Percentiles rank a stretch among this genome's conserved stretches.
phyloP scores from a whole-genome alignment of 2,113 vertebrate genomes.

The Zosterops hypoxanthus region DNA sequence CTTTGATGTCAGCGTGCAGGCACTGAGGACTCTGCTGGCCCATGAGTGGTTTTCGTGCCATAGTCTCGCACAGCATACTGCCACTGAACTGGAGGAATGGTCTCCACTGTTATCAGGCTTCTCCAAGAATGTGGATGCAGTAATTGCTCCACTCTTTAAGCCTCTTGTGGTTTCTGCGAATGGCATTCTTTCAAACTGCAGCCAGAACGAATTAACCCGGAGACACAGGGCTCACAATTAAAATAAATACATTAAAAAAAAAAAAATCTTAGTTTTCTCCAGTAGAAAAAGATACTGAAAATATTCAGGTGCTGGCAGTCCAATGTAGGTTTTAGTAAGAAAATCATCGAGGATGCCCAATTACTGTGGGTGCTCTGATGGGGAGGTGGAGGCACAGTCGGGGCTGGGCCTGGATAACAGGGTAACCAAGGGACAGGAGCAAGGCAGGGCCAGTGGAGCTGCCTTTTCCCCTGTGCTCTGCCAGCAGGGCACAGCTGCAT shows the following conservation, averaged over 20 bases:
- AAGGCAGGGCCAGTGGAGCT: neutral
- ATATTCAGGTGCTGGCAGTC: neutral
- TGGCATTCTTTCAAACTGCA: slow-evolving; percentile 63
- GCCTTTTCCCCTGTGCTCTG: neutral
- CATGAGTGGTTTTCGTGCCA: slow-evolving; percentile 51
- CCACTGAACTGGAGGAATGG: slow-evolving; percentile 10
- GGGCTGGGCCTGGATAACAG: neutral
- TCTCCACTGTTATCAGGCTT: slow-evolving; percentile 64
- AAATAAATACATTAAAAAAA: neutral
- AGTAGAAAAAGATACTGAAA: slow-evolving; percentile 9
- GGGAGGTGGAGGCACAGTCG: neutral
- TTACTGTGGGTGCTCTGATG: neutral
- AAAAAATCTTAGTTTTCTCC: neutral
- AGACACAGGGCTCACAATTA: neutral
- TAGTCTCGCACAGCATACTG: slow-evolving; percentile 25
- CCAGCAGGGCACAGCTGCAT: neutral
- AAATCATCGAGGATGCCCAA: neutral
- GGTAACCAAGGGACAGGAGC: neutral
- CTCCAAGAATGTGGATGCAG: slow-evolving; percentile 70
- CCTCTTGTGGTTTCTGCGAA: slow-evolving; percentile 64
- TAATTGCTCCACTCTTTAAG: slow-evolving; percentile 36
- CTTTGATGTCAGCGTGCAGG: slow-evolving; percentile 55
- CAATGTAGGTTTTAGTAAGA: neutral
- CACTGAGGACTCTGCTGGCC: neutral
- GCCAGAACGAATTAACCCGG: slow-evolving; percentile 39